Evolutionary conservation across 30 jellyfish, hydroid and myxozoan genomes (phyloP), one percentile per base, ranked within the genome.

Genomic region (Chrysaora quinquecirrha): DNA sequence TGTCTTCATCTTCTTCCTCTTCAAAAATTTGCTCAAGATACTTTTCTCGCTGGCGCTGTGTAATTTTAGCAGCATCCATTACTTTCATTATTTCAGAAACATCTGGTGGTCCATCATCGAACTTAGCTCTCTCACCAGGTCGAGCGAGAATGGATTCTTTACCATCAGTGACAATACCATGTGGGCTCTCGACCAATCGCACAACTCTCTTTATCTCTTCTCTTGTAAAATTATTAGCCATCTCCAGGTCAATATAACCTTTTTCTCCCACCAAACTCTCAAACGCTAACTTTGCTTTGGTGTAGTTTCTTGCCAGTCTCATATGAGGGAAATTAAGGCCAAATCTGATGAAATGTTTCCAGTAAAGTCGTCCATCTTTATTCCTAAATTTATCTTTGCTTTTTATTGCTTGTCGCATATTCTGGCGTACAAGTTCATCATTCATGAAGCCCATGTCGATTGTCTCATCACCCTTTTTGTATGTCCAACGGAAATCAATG

Each of bases 361-460:
- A 71, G 14, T 72, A 71, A 58, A 89, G 3, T 69, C 72, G 73
- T 14, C 95, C 95, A 47, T 81, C 75, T 48, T 56, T 61, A 60
- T 82, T 30, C 0, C 63, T 19, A 33, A 73, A 76, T 38, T 25
- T 48, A 23, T 70, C 93, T 1, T 72, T 60, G 27, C 46, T 21
- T 33, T 16, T 35, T 49, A 88, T 9, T 0, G 30, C 65, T 30
- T 89, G 87, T 22, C 22, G 48, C 52, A 89, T 3, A 24, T 58
- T 73, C 0, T 48, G 24, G 12, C 89, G 70, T 43, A 73, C 84
- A 22, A 84, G 82, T 56, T 90, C 86, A 30, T 69, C 96, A 79
- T 90, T 90, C 94, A 84, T 84, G 87, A 75, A 90, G 0, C 97
- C 97, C 97, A 90, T 90, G 33, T 90, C 97, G 62, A 90, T 85